Evolutionary conservation across 2,113 vertebrate genomes (phyloP), one percentile per base, ranked within the genome.

Genomic region (Diglossa brunneiventris): DNA sequence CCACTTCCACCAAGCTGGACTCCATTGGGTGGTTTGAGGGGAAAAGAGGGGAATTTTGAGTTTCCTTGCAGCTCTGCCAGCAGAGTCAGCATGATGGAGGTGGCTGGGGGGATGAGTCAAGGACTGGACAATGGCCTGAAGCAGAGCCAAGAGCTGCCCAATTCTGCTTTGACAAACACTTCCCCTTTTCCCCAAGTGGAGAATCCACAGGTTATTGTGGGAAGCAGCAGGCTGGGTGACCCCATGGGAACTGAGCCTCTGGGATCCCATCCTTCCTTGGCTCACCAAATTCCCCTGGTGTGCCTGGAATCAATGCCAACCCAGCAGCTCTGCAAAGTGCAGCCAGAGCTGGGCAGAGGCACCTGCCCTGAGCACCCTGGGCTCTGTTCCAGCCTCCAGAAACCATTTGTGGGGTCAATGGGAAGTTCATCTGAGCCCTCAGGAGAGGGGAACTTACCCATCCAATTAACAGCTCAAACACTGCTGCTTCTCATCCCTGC

Each of bases 391-490:
- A 97, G 69, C 81, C 87, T 94, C 62, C 64, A 94, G 77, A 93
- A 92, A 83, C 52, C 72, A 59, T 47, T 41, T 35, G 8, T 67
- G 62, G 80, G 68, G 73, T 92, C 88, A 58, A 16, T 66, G 90
- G 86, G 90, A 96, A 94, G 93, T 94, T 96, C 95, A 90, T 7
- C 28, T 64, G 2, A 5, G 76, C 56, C 68, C 90, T 85, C 79
- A 72, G 50, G 90, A 94, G 89, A 83, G 59, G 28, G 49, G 63
- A 92, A 61, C 82, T 90, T 78, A 85, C 89, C 85, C 90, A 90
- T 79, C 88, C 83, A 83, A 64, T 87, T 90, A 96, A 83, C 68
- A 86, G 93, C 92, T 83, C 47, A 49, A 88, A 84, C 92, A 94
- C 80, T 96, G 83, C 73, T 41, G 69, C 92, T 53, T 44, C 92